Conservation (phyloP, 2,113 vertebrate species). For the Xiphophorus couchianus region DNA sequence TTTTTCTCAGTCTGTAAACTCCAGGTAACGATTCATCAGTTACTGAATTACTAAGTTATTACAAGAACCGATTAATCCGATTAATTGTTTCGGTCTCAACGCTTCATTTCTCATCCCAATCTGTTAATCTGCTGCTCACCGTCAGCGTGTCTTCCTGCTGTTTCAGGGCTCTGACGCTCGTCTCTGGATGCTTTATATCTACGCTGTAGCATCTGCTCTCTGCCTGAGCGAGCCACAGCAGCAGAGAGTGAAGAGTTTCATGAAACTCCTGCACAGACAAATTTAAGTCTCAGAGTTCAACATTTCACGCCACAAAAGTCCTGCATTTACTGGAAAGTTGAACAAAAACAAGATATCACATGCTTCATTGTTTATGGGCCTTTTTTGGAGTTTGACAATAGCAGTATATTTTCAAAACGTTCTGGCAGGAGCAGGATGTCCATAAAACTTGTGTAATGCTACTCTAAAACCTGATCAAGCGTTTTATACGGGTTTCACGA, state of each 20-base stretch:
- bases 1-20: too few species aligned
- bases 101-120: background rate
- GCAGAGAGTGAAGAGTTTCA: slow-evolving; percentile 83
- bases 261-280: slow-evolving; percentile 87
- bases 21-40: too few species aligned
- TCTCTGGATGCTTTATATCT: slow-evolving; percentile 64
- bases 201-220: slow-evolving; percentile 81
- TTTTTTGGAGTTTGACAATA: background rate
- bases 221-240: slow-evolving; percentile 88
- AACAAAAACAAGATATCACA: background rate
- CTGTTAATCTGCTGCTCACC: slow-evolving; percentile 66
- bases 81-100: background rate
- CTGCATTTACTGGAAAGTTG: background rate
- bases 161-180: slow-evolving; percentile 64
- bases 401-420: background rate
- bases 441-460: background rate
- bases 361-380: background rate
- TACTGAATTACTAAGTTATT: too few species aligned
- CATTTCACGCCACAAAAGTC: background rate
- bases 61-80: too few species aligned
- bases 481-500: background rate
- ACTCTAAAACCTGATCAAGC: background rate
- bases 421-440: background rate
- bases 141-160: slow-evolving; percentile 77
- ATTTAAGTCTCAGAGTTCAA: background rate